A percentile compares a stretch with the other conserved stretches of the same genome.
Conservation (phyloP, 2,113 vertebrate genomes). For the Ornithorhynchus anatinus region DNA sequence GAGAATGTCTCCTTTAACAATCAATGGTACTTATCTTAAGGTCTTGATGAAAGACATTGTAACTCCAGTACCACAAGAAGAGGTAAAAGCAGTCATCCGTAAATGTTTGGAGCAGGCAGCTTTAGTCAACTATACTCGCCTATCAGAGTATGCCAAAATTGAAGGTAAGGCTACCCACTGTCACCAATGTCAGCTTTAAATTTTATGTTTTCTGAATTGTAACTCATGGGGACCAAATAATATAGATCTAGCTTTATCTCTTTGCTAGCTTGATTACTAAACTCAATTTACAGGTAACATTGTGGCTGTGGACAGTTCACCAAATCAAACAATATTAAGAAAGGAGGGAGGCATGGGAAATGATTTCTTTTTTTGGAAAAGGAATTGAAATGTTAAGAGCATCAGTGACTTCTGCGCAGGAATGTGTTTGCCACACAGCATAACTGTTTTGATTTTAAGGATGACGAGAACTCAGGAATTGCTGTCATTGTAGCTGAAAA, state of each 20-base stretch:
- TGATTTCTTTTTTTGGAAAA: slow-evolving; percentile 16
- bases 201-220: slow-evolving; percentile 54
- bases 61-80: slow-evolving; percentile 93
- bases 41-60: slow-evolving; percentile 99
- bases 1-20: not conserved
- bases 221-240: slow-evolving; percentile 56
- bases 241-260: slow-evolving; percentile 8
- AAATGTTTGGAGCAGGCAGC: slow-evolving; percentile 98
- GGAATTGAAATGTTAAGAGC: slow-evolving; percentile 34
- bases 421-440: slow-evolving; percentile 38
- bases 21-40: slow-evolving; percentile 70
- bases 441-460: slow-evolving; percentile 46
- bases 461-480: slow-evolving; percentile 41
- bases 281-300: slow-evolving; percentile 24
- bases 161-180: slow-evolving; percentile 85
- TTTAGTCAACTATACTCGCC: slow-evolving; percentile 94
- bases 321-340: too few species aligned
- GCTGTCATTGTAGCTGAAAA: slow-evolving; percentile 55
- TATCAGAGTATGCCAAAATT: slow-evolving; percentile 98
- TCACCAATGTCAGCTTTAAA: slow-evolving; percentile 50
- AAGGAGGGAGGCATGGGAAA: slow-evolving; percentile 29
- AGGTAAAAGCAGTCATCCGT: slow-evolving; percentile 95
- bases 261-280: slow-evolving; percentile 44
- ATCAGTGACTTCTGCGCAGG: slow-evolving; percentile 8
- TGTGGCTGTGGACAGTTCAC: slow-evolving; percentile 23